Evolutionary conservation across 1,140 invertebrate genomes (phyloP), one percentile per base, ranked within the genome.

Genomic region (Doryteuthis pealeii): DNA sequence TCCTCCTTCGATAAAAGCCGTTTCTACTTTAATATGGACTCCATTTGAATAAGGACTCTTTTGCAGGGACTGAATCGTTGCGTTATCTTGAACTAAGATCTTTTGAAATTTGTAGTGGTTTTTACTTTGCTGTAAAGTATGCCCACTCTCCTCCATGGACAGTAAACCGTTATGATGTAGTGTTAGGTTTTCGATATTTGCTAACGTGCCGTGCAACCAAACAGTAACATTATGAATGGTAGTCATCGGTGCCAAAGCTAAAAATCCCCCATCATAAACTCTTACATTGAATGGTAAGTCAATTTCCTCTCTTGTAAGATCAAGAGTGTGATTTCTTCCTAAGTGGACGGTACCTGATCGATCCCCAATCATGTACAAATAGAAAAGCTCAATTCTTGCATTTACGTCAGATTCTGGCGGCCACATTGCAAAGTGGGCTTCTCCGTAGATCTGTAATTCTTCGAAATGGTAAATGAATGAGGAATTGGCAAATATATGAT

Each of bases 321-420:
- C 80, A 78, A 84, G 78, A 14, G 78, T 74, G 66, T 84, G 83
- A 40, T 79, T 79, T 43, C 79, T 69, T 14, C 75, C 80, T 28
- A 83, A 69, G 73, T 84, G 83, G 14, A 84, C 78, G 14, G 83
- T 84, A 6, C 83, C 83, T 22, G 81, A 76, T n/a, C 80, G 70
- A 68, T 84, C 83, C 0, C 83, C 83, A 31, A 84, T 84, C 81
- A 84, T 83, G 67, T 84, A 77, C 3, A 79, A 45, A 75, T 83
- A 84, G 70, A 76, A 84, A 1, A 84, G 22, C 71, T 81, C 78
- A 4, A 80, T 77, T 40, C 10, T 3, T 18, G 71, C 70, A 14
- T 73, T 71, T 22, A 73, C 77, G 45, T 82, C 78, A 1, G 81
- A 79, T 18, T 82, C 77, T n/a, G 82, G 79, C 3, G 35, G 35